These are phyloP conservation scores for Hippotragus niger DNA, from an alignment of 2,113 vertebrate species.

Conservation along the genomic window DNA sequence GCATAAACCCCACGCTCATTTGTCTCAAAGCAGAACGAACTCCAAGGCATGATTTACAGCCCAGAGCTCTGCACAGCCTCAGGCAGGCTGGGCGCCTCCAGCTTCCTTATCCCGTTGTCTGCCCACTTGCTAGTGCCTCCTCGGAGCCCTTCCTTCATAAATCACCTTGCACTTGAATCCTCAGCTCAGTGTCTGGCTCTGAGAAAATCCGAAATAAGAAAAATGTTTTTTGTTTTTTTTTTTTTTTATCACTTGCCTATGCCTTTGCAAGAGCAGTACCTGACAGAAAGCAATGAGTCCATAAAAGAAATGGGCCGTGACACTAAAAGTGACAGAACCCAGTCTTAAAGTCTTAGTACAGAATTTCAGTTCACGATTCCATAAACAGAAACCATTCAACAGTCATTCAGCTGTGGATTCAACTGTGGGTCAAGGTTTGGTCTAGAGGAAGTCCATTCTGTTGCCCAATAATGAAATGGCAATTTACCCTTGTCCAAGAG, in stretches of 20 bases:
- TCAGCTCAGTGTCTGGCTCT: background rate
- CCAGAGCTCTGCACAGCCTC: too few relatives aligned
- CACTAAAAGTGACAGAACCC: background rate
- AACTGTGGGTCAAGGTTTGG: background rate
- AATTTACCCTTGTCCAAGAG: accelerated
- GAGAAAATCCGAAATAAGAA: background rate
- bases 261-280: background rate
- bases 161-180: background rate
- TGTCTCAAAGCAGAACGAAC: background rate
- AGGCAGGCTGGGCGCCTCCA: background rate
- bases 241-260: background rate
- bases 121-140: accelerated
- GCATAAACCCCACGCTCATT: background rate
- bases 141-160: background rate
- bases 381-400: background rate
- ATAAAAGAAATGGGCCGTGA: background rate
- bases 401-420: background rate
- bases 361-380: background rate
- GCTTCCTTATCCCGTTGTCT: background rate
- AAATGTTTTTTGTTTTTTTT: background rate
- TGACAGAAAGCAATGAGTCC: background rate
- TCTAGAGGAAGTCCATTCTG: background rate
- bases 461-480: background rate
- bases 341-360: background rate
- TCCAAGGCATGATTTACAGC: accelerated